Evolutionary conservation across 2,888 invertebrate species (phyloP).

Genomic region (Drosophila borborema): DNA sequence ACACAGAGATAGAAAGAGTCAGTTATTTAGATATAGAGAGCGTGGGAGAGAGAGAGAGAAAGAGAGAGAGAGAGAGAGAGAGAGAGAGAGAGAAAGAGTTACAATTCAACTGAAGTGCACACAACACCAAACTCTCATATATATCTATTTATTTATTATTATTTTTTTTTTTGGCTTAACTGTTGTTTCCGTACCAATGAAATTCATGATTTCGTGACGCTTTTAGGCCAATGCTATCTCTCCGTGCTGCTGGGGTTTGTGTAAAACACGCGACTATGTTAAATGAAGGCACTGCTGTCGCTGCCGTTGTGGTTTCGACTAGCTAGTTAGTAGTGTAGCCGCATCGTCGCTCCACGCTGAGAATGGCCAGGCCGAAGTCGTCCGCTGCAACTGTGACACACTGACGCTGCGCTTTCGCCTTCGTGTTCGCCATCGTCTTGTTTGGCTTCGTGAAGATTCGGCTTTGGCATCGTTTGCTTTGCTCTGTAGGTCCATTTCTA

Average conservation of each 20-base stretch:
- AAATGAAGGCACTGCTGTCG: constrained; percentile 52
- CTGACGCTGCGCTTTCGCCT: constrained; percentile 49
- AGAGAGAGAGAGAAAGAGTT: constrained; percentile 37
- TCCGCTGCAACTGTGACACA: constrained; percentile 67
- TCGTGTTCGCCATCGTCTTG: constrained; percentile 23
- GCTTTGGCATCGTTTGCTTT: constrained; percentile 13
- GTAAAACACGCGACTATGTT: constrained; percentile 22
- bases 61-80: constrained; percentile 34
- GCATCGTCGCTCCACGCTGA: constrained; percentile 45
- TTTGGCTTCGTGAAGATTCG: constrained; percentile 25
- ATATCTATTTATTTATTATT: too few relatives aligned
- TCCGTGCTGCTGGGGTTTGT: constrained; percentile 72
- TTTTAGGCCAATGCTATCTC: constrained; percentile 85
- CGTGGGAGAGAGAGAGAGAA: constrained; percentile 26
- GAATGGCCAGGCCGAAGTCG: constrained; percentile 5
- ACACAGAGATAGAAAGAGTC: constrained; percentile 26
- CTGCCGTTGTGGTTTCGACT: constrained; percentile 51
- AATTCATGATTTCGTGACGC: constrained; percentile 86
- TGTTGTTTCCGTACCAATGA: constrained; percentile 84
- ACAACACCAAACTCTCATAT: constrained; percentile 20
- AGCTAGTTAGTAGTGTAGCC: constrained; percentile 20
- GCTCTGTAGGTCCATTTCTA: constrained; percentile 37
- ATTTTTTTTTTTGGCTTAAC: not conserved
- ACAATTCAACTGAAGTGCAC: constrained; percentile 40
- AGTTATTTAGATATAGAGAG: constrained; percentile 25